phyloP scores from a whole-genome alignment of 2,797 vertebrate species.

The Halcyon chelicuti region DNA sequence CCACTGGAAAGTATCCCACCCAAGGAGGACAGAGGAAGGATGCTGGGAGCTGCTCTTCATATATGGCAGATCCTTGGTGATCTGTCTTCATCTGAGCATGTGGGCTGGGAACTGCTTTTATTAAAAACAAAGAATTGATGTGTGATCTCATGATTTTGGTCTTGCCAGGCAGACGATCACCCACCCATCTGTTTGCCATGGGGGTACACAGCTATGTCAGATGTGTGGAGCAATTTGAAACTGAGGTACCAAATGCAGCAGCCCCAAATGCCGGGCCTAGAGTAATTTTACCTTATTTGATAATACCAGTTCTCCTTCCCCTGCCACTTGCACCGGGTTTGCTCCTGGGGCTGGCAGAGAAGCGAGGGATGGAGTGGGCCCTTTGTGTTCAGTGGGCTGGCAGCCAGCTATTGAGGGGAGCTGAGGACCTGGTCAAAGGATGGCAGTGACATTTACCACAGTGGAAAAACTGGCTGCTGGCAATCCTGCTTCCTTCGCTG shows the following conservation, averaged over 20 bases:
- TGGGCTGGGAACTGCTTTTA: neutral
- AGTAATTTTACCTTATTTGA: neutral
- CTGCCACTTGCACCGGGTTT: neutral
- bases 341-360: neutral
- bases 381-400: rapidly evolving
- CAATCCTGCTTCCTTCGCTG: neutral
- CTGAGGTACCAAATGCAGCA: neutral
- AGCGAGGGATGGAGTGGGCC: rapidly evolving
- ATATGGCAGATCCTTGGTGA: neutral
- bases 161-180: neutral
- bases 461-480: neutral
- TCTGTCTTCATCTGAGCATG: neutral
- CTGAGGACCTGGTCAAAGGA: conserved; percentile 15
- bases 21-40: neutral
- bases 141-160: neutral
- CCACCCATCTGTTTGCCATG: rapidly evolving
- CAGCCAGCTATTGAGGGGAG: conserved; percentile 17
- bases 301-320: neutral
- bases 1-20: neutral
- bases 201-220: neutral
- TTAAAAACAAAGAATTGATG: neutral
- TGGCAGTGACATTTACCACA: neutral
- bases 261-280: neutral
- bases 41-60: neutral
- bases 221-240: neutral